Base-by-base conservation (phyloP, 2,113 vertebrate species). In the Daboia siamensis region DNA sequence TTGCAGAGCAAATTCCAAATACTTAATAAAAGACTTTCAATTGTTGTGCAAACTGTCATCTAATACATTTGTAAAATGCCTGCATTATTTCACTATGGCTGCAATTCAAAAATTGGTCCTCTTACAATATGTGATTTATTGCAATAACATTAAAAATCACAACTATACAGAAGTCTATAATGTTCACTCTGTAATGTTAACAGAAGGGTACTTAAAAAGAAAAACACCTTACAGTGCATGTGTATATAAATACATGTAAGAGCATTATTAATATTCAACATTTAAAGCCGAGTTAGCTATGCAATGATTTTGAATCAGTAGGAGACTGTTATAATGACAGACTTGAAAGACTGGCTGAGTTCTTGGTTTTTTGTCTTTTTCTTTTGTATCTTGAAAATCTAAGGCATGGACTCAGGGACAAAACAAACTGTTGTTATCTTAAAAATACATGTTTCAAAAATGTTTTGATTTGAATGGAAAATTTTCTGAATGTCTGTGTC, bases 221-320 rank as follows among this genome's bases (percentile, higher is more conserved):
- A 91, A 90, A 52, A 95, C 93, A 44, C 39, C 93, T 94, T 57
- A 3, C 87, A 3, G 48, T 91, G 84, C 92, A 85, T 29, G 39
- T 80, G 52, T 55, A 69, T 84, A 90, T 90, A 69, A 94, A 91
- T 64, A 48, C 44, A 64, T 95, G 93, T 96, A 88, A 95, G 23
- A 21, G 3, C 33, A 80, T 80, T 80, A 80, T 80, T 80, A 87
- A 85, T 26, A 20, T 33, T 96, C 26, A 4, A 91, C 97, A 93
- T 97, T 96, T 97, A 95, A 93, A 90, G 96, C 96, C 96, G 96
- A 96, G 96, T 96, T 96, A 64, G 90, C 96, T 59, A 96, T 95
- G 96, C 0, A 0, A 0, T 64, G 74, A 80, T 80, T 44, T 80
- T 80, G 84, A 90, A 91, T 88, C 80, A 26, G 94, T 95, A 94